phyloP scores from a whole-genome alignment of 2,113 vertebrate genomes.

The Peromyscus leucopus region DNA sequence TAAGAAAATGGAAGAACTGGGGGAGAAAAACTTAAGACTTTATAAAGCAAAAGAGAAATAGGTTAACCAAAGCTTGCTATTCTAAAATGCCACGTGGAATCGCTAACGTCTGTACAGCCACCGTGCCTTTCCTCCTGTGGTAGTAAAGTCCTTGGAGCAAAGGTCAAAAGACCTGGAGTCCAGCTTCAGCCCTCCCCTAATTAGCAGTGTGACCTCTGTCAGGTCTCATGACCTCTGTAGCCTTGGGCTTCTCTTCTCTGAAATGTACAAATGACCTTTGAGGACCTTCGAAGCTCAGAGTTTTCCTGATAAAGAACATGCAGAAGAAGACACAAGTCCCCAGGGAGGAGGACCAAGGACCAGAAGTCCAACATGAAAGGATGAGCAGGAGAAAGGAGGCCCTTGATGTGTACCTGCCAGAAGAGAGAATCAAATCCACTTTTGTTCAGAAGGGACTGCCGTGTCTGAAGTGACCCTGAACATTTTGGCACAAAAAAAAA shows the following conservation, averaged over 20 bases:
- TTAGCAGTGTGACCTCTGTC: not conserved
- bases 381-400: not conserved
- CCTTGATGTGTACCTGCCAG: not conserved
- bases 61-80: constrained; percentile 7
- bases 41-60: constrained; percentile 38
- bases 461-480: constrained; percentile 27
- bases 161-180: not conserved
- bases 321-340: not conserved
- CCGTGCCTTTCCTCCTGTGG: not conserved
- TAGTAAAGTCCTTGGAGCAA: not conserved
- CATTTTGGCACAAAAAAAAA: not conserved
- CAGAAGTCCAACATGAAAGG: not conserved
- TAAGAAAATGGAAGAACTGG: constrained; percentile 49
- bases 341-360: not conserved
- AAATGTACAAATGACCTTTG: not conserved
- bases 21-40: not conserved
- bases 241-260: not conserved
- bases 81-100: constrained; percentile 34
- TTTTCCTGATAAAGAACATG: constrained; percentile 17
- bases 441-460: not conserved
- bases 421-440: not conserved
- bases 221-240: not conserved
- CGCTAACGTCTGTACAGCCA: not conserved
- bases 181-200: not conserved
- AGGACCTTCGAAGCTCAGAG: not conserved